Base-by-base conservation (phyloP, 1,140 invertebrate genomes). In the Cydia fagiglandana region DNA sequence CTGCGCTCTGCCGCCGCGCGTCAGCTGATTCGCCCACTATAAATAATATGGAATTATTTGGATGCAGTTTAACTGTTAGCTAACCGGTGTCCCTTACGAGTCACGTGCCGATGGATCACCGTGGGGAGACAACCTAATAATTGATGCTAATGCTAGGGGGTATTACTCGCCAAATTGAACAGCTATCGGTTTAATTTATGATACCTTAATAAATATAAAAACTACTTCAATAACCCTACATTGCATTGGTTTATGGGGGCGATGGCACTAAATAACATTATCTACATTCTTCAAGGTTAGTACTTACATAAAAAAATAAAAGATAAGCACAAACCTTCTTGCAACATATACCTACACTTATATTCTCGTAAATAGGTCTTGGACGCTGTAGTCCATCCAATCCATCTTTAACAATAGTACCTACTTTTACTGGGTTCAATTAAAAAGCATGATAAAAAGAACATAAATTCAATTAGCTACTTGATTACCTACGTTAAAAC, bases 11-110 rank as follows among this genome's bases (percentile, higher is more conserved):
- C 76, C 78, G 78, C 78, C 68, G 24, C 76, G 64, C 76, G 80
- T 86, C 86, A 91, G 89, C 88, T 89, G 90, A 91, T 86, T 79
- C 76, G 80, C 53, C 82, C 83, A 88, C 89, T 92, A 92, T 91
- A 90, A 91, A 92, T 92, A 91, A 89, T 91, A 86, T 80, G 81
- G 80, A 86, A 88, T 85, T 85, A 86, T 87, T 85, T 83, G 79
- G 86, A 88, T 90, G 85, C 86, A 87, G 79, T 86, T 81, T 78
- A 82, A 83, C 79, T 86, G 82, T 77, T 79, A 82, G 79, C 76
- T 79, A 75, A 83, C 77, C 73, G 77, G 77, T 78, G 64, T 73
- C 41, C 61, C 56, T 64, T 64, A 78, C 75, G 64, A 45, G 38
- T 34, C 30, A 68, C 68, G 41, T 20, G 74, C 28, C 47, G 64